These are phyloP conservation scores for Lasioglossum oenotherae DNA, from an alignment of 2,888 invertebrate species.

Conservation along the genomic window DNA sequence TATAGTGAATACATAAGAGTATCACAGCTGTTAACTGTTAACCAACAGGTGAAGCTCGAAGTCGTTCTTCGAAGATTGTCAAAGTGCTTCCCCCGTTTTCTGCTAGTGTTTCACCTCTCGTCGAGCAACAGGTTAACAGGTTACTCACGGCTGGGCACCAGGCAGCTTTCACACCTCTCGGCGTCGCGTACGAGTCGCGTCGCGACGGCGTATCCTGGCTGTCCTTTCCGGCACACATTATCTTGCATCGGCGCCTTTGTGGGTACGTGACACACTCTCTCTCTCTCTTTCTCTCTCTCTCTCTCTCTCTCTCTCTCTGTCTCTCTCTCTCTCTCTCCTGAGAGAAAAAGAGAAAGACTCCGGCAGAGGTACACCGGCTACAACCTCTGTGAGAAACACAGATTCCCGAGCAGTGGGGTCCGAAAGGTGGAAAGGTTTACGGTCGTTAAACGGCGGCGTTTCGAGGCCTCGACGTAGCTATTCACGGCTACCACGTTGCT, in stretches of 20 bases:
- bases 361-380: background rate
- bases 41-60: too few species aligned
- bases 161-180: slow-evolving; percentile 43
- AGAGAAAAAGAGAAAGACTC: background rate
- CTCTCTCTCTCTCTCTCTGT: too few species aligned
- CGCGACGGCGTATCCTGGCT: slow-evolving; percentile 33
- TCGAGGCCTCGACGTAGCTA: slow-evolving; percentile 26
- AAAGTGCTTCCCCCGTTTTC: background rate
- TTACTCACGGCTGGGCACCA: slow-evolving; percentile 2
- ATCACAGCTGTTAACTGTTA: too few species aligned
- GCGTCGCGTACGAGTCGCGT: slow-evolving; percentile 3
- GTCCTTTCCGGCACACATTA: slow-evolving; percentile 58
- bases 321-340: too few species aligned
- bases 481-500: slow-evolving; percentile 19
- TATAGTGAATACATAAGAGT: too few species aligned
- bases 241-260: slow-evolving; percentile 58
- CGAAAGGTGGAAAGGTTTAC: slow-evolving; percentile 55
- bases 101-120: background rate
- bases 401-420: slow-evolving; percentile 19
- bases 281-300: too few species aligned
- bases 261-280: slow-evolving; percentile 59
- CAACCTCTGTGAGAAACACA: slow-evolving; percentile 25
- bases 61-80: too few species aligned
- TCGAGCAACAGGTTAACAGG: slow-evolving; percentile 48
- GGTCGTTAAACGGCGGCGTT: slow-evolving; percentile 60